A percentile compares a stretch with the other conserved stretches of the same genome.
These are phyloP conservation scores for Spinibarbus caldwelli DNA, from an alignment of 2,797 vertebrate genomes.

Conservation along the genomic window DNA sequence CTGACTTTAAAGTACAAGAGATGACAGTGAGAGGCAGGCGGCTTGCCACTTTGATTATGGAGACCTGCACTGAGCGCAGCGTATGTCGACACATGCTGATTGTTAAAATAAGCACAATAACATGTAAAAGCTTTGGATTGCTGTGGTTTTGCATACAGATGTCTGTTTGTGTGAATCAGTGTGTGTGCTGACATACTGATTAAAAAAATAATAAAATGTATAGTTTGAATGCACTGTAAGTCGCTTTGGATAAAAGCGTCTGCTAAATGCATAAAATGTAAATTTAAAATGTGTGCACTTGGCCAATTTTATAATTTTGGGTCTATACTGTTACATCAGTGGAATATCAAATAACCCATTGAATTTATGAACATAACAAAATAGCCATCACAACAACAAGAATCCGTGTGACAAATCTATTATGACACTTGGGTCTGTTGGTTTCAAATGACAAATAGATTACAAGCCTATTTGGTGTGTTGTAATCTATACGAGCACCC, in stretches of 20 bases:
- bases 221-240: no score
- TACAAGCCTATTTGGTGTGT: constrained; percentile 10
- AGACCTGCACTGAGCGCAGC: constrained; percentile 31
- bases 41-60: constrained; percentile 70
- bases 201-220: no score
- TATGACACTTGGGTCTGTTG: neutral
- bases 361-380: neutral
- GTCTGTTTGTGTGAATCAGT: neutral
- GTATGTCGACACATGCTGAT: constrained; percentile 23
- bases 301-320: neutral
- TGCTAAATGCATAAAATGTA: no score
- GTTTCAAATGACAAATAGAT: constrained; percentile 30
- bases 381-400: constrained; percentile 15
- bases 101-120: constrained; percentile 35
- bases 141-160: neutral
- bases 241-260: no score
- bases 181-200: no score
- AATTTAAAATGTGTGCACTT: neutral
- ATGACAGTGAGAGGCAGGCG: constrained; percentile 59
- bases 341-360: neutral
- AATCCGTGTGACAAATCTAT: neutral
- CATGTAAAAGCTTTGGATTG: constrained; percentile 18
- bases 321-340: neutral
- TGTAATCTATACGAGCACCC: constrained; percentile 13
- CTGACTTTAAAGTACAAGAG: constrained; percentile 47